Conservation (phyloP, 1,140 invertebrate genomes). For the Anoplolepis gracilipes region DNA sequence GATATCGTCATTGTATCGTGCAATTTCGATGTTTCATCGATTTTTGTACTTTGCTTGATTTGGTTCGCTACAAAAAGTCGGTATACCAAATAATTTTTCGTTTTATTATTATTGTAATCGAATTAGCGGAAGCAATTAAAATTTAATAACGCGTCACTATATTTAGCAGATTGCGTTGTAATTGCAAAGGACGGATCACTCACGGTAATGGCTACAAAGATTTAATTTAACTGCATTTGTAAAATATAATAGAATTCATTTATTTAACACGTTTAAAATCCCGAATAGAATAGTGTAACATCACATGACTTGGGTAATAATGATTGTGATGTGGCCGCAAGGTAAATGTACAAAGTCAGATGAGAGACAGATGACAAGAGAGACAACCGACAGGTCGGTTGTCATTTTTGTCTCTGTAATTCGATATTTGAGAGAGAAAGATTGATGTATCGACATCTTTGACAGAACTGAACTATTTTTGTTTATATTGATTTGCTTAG, state of each 20-base stretch:
- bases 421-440: background rate
- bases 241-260: background rate
- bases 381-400: conserved; percentile 4
- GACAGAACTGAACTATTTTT: background rate
- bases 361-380: conserved; percentile 22
- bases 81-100: background rate
- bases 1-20: conserved; percentile 57
- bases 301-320: background rate
- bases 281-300: background rate
- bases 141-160: conserved; percentile 1
- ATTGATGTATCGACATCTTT: conserved; percentile 40
- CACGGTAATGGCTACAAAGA: background rate
- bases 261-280: background rate
- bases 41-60: conserved; percentile 26
- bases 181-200: background rate
- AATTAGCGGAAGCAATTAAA: conserved; percentile 41
- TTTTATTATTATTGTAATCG: background rate
- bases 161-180: background rate
- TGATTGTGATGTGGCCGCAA: background rate
- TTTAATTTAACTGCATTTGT: conserved; percentile 9
- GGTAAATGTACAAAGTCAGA: background rate
- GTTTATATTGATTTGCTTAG: conserved; percentile 15
- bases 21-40: conserved; percentile 56
- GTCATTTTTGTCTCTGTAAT: conserved; percentile 33
- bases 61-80: background rate